Evolutionary conservation across 2,113 vertebrate genomes (phyloP).

Genomic region (Cheirogaleus medius): DNA sequence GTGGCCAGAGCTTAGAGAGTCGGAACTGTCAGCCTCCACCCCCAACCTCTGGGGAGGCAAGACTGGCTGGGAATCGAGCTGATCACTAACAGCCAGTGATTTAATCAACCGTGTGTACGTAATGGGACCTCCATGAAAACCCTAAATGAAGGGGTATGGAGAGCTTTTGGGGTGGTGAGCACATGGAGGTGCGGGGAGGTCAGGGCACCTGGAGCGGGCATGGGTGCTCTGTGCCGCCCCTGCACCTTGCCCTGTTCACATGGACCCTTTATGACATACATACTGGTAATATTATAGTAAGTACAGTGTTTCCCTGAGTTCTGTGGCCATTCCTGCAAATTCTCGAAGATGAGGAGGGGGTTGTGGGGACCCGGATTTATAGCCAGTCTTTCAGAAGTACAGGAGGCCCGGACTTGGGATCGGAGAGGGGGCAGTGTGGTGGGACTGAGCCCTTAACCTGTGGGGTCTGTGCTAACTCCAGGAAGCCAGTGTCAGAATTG

Average conservation of each 20-base stretch:
- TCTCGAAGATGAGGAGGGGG: not conserved
- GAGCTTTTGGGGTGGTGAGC: not conserved
- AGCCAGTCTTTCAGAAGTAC: not conserved
- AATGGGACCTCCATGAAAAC: not conserved
- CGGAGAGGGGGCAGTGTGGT: not conserved
- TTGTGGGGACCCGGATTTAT: not conserved
- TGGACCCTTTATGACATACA: rapidly evolving
- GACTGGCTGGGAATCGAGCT: not conserved
- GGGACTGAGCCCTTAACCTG: not conserved
- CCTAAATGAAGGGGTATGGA: not conserved
- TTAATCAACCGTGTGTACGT: not conserved
- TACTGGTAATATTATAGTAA: not conserved
- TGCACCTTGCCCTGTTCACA: not conserved
- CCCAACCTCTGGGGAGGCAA: not conserved
- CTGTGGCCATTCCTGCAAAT: not conserved
- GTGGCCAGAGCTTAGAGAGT: not conserved
- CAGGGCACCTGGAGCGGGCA: not conserved
- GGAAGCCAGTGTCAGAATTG: not conserved
- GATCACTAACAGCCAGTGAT: not conserved
- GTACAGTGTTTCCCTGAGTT: not conserved
- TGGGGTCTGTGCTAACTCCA: not conserved
- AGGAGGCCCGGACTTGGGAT: not conserved
- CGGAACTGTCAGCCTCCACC: not conserved
- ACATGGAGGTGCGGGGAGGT: rapidly evolving
- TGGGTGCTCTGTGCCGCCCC: not conserved